Conservation (phyloP, 1,140 invertebrate species). For the Ooceraea biroi region DNA sequence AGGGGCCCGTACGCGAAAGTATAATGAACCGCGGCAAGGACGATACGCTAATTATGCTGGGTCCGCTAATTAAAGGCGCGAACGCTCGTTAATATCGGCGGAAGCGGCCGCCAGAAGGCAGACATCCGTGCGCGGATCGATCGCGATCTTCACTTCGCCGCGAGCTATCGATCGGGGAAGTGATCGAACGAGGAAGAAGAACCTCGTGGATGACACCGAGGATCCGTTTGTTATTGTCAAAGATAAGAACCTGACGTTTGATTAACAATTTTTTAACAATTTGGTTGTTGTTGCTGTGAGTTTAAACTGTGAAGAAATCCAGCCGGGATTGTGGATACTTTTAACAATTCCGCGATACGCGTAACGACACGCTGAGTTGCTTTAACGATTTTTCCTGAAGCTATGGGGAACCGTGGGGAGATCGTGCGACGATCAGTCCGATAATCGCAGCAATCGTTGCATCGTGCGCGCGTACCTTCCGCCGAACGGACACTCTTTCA, state of each 20-base stretch:
- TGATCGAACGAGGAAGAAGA: conserved; percentile 28
- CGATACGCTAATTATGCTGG: conserved; percentile 40
- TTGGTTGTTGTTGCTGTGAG: too few species aligned
- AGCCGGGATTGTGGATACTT: background rate
- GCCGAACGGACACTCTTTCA: conserved; percentile 8
- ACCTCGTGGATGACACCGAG: too few species aligned
- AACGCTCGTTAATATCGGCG: conserved; percentile 26
- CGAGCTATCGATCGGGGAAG: conserved; percentile 15
- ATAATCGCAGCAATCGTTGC: conserved; percentile 27
- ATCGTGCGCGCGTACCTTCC: conserved; percentile 35
- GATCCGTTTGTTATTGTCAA: too few species aligned
- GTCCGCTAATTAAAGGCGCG: conserved; percentile 44
- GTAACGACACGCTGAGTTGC: background rate
- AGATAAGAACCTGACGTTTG: too few species aligned
- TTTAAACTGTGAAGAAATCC: background rate
- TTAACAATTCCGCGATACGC: background rate
- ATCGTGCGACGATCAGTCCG: conserved; percentile 14
- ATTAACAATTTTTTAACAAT: too few species aligned
- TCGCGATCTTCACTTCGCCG: conserved; percentile 17
- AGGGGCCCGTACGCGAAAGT: conserved; percentile 62
- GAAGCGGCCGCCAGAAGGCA: conserved; percentile 16
- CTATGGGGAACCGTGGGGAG: background rate
- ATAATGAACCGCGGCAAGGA: conserved; percentile 58
- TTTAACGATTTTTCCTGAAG: conserved; percentile 19
- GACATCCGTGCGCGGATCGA: conserved; percentile 6